These are phyloP conservation scores for Rhinophrynus dorsalis DNA, from an alignment of 2,797 vertebrate species.

Conservation along the genomic window DNA sequence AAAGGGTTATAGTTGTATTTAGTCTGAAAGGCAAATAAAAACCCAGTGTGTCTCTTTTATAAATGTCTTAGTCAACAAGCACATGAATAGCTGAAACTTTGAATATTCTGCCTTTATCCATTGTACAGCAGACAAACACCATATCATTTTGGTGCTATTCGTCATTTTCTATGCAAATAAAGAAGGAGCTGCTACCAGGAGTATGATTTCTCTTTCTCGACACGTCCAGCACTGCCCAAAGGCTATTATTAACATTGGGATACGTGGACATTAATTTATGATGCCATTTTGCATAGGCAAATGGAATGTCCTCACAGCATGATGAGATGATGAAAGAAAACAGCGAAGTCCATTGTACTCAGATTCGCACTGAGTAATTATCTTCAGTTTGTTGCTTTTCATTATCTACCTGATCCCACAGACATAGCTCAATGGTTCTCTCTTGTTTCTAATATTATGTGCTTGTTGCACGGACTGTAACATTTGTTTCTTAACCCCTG, in stretches of 20 bases:
- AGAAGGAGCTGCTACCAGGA: background rate
- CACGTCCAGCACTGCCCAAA: conserved; percentile 14
- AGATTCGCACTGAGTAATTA: conserved; percentile 35
- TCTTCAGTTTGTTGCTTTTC: background rate
- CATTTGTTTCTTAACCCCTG: no score
- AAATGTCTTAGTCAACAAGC: no score
- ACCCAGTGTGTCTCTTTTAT: no score
- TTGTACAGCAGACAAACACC: background rate
- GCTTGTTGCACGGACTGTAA: no score
- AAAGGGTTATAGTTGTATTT: no score
- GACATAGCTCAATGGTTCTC: no score
- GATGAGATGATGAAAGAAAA: background rate
- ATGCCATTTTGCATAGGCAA: conserved; percentile 38
- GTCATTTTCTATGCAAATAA: conserved; percentile 32
- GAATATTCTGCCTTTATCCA: background rate
- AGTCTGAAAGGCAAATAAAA: no score
- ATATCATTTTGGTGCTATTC: background rate
- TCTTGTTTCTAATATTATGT: no score
- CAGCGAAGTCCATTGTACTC: conserved; percentile 2
- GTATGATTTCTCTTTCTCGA: background rate
- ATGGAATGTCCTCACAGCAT: background rate
- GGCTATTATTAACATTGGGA: background rate
- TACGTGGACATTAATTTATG: background rate
- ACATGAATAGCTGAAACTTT: background rate
- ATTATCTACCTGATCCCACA: background rate